A percentile compares a stretch with the other conserved stretches of the same genome.
These are phyloP conservation scores for Melipona bicolor DNA, from an alignment of 2,888 invertebrate species.

Conservation along the genomic window DNA sequence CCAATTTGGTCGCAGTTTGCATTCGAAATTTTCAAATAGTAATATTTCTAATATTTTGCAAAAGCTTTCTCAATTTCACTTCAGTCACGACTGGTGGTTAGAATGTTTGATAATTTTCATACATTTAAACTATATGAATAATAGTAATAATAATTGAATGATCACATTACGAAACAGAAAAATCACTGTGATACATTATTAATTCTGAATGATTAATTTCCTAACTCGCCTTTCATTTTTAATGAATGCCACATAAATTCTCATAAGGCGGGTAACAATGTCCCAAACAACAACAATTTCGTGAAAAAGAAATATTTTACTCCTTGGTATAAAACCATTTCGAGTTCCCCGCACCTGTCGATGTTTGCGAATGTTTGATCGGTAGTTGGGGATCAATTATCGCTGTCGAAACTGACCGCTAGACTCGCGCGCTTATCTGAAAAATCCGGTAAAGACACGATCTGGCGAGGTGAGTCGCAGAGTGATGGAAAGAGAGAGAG, in stretches of 20 bases:
- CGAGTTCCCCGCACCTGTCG: not conserved
- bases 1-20: no score
- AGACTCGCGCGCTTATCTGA: constrained; percentile 24
- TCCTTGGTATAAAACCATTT: not conserved
- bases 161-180: no score
- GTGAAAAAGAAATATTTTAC: not conserved
- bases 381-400: constrained; percentile 49
- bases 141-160: no score
- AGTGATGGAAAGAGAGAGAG: constrained; percentile 6
- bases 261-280: not conserved
- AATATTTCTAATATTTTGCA: no score
- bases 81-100: no score
- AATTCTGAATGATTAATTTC: no score
- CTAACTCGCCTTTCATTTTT: not conserved
- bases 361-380: constrained; percentile 15
- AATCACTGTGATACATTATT: no score
- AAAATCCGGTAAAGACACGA: constrained; percentile 38
- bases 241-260: not conserved
- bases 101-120: no score
- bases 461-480: constrained; percentile 1
- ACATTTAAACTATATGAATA: no score
- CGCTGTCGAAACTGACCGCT: constrained; percentile 45
- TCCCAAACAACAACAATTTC: not conserved
- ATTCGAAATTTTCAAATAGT: no score
- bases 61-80: no score